phyloP scores from a whole-genome alignment of 2,113 vertebrate genomes.

The Anguilla rostrata region DNA sequence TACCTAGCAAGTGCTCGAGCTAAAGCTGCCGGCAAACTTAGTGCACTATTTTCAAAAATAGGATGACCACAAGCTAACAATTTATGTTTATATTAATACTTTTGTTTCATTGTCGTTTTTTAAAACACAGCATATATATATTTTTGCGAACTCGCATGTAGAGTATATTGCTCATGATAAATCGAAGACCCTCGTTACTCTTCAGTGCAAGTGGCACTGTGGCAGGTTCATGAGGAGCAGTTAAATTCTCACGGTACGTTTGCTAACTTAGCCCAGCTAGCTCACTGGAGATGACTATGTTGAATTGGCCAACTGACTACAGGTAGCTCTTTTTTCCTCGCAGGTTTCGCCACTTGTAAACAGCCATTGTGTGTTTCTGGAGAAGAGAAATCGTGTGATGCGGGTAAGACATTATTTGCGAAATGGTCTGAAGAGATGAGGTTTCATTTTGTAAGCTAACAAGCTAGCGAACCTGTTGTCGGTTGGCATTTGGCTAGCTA shows the following conservation, averaged over 20 bases:
- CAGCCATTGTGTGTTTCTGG: background rate
- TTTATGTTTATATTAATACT: background rate
- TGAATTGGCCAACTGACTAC: background rate
- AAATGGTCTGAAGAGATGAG: background rate
- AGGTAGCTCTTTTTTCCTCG: background rate
- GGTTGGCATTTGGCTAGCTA: background rate
- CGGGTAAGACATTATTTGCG: too few relatives aligned
- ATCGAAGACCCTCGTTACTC: background rate
- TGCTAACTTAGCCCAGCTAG: background rate
- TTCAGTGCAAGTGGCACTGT: background rate
- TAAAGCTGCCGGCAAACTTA: background rate
- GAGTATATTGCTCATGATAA: background rate
- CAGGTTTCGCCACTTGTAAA: background rate
- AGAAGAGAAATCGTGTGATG: background rate
- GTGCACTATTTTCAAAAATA: background rate
- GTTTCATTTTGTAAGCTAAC: background rate
- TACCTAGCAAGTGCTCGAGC: background rate
- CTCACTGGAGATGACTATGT: background rate
- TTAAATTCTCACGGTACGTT: background rate
- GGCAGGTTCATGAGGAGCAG: background rate
- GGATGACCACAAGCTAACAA: background rate
- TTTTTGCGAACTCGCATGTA: background rate
- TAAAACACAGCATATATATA: background rate
- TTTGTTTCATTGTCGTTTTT: background rate
- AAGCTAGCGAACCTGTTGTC: conserved; percentile 13